phyloP scores from a whole-genome alignment of 2,888 invertebrate species.

The Protophormia terraenovae region DNA sequence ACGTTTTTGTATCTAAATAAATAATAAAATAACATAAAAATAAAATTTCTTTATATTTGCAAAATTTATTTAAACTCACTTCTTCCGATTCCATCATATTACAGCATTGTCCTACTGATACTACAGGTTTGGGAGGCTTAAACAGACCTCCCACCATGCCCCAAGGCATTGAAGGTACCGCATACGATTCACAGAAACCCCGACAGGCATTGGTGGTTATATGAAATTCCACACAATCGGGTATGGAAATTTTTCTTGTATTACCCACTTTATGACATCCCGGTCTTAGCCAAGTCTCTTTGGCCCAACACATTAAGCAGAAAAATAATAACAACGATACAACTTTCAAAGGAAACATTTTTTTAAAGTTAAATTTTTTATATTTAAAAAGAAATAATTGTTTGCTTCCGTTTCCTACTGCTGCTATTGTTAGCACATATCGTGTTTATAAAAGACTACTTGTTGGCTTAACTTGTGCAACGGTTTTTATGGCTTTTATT shows the following conservation, averaged over 20 bases:
- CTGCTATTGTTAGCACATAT: constrained; percentile 47
- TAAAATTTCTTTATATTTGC: background rate
- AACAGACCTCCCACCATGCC: constrained; percentile 71
- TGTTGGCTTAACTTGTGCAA: constrained; percentile 15
- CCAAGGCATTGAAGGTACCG: constrained; percentile 87
- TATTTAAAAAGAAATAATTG: too few relatives aligned
- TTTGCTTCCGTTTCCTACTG: constrained; percentile 2
- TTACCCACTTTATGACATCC: constrained; percentile 92
- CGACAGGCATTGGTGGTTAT: constrained; percentile 94
- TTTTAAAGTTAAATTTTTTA: constrained; percentile 43
- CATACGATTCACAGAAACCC: constrained; percentile 93
- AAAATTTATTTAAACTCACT: constrained; percentile 81
- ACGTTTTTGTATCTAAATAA: constrained; percentile 86
- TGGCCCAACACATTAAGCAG: constrained; percentile 70
- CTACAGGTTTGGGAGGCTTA: constrained; percentile 85
- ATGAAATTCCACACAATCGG: constrained; percentile 91
- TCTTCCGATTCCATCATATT: constrained; percentile 94
- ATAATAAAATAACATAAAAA: background rate
- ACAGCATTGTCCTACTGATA: constrained; percentile 93
- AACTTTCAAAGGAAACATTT: constrained; percentile 59
- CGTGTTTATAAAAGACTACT: constrained; percentile 59
- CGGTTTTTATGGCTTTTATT: constrained; percentile 65
- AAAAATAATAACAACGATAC: constrained; percentile 69
- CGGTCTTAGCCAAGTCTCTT: constrained; percentile 87
- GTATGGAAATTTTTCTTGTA: constrained; percentile 90